Evolutionary conservation across 2,113 vertebrate genomes (phyloP).

Genomic region (Pelvicachromis taeniatus): DNA sequence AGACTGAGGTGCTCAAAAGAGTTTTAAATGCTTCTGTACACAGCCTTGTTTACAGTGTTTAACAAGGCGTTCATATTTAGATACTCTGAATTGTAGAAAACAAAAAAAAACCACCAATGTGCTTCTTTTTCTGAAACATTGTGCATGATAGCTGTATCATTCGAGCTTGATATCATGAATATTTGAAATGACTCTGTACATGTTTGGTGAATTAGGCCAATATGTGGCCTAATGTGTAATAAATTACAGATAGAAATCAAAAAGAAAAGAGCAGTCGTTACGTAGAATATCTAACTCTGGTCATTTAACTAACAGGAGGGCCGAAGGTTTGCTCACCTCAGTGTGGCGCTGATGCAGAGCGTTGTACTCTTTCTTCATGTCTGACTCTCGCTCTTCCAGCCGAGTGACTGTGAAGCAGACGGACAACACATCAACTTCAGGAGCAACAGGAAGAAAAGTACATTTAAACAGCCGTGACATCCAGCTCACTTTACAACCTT

Average conservation of each 20-base stretch:
- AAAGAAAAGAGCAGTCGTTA: background rate
- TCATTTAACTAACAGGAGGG: background rate
- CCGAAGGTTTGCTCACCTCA: conserved; percentile 74
- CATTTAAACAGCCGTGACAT: background rate
- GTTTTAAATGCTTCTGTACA: background rate
- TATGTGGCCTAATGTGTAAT: background rate
- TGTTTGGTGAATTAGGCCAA: background rate
- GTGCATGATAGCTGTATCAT: background rate
- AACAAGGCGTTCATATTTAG: background rate
- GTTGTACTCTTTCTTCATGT: conserved; percentile 99
- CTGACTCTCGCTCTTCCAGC: conserved; percentile 91
- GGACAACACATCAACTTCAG: background rate
- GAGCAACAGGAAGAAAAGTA: background rate
- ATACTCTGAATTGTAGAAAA: background rate
- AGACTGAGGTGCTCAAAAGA: background rate
- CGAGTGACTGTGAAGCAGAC: conserved; percentile 79
- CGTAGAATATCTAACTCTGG: background rate
- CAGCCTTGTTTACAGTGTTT: background rate
- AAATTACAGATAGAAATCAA: background rate
- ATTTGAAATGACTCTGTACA: background rate
- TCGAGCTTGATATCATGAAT: background rate
- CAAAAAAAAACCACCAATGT: background rate
- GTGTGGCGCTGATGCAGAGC: conserved; percentile 96
- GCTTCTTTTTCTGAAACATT: background rate
- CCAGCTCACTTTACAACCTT: background rate